Base-by-base conservation (phyloP, 2,888 invertebrate genomes). In the Pocota personata region DNA sequence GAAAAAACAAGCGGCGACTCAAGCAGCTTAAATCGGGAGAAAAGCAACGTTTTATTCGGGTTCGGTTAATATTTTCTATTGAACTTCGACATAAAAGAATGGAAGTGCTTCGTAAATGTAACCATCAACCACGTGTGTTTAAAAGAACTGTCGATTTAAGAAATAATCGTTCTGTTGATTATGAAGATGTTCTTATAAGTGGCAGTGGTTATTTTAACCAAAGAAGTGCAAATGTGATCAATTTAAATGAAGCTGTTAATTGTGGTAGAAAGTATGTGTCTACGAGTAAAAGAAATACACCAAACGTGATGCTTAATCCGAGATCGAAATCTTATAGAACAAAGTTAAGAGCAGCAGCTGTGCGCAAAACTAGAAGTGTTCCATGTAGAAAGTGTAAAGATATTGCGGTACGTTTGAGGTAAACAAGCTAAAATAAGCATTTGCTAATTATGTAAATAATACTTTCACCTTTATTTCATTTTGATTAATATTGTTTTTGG, bases 21-120 rank as follows among this genome's bases (percentile, higher is more conserved):
- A 94, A 94, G 87, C 90, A 89, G 0, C 89, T 89, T 4, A 43
- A 87, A 5, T 87, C 89, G 27, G 88, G 89, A 10, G 89, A 89
- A 21, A 89, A 89, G 71, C 83, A 89, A 8, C 92, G 95, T 24
- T 95, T 95, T 89, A 94, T 95, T 24, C 93, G 95, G 75, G 94
- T 95, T 19, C 93, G 95, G 14, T 94, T 95, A 58, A 95, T 95
- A 94, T 92, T 95, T 88, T 95, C 95, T 10, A 91, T 96, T 82
- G 93, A 95, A 79, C 93, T 95, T 92, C 93, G 95, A 2, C 91
- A 92, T 88, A 91, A 90, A 76, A 90, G 90, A 80, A 91, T 92
- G 92, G 91, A 91, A 87, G 84, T 92, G 55, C 89, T 92, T 62
- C 90, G 90, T 1, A 90, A 90, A 57, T 89, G 90, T 55, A 88